These are phyloP conservation scores for Halcyon malimbica DNA, from an alignment of 2,113 vertebrate species.

Conservation along the genomic window DNA sequence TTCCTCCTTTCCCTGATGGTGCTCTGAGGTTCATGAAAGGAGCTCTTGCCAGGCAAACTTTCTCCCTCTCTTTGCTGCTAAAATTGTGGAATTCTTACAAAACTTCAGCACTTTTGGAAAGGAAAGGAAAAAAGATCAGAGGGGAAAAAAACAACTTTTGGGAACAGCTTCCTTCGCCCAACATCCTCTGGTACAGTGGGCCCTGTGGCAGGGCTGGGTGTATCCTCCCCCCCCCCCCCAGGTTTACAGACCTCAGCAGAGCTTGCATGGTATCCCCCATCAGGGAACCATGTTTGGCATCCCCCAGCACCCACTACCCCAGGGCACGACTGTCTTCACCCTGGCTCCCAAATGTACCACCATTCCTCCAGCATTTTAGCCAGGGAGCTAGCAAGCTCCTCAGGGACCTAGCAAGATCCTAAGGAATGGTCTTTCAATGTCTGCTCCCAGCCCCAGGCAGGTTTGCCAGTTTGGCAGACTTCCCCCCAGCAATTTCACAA, in stretches of 20 bases:
- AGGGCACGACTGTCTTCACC: rapidly evolving
- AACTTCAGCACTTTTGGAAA: background rate
- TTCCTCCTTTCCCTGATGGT: background rate
- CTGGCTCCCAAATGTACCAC: background rate
- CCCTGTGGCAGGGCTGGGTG: background rate
- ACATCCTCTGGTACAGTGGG: background rate
- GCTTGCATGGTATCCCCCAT: rapidly evolving
- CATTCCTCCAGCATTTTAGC: background rate
- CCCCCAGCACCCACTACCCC: background rate
- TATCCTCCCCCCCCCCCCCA: background rate
- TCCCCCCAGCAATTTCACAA: background rate
- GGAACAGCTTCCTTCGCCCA: background rate
- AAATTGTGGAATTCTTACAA: background rate
- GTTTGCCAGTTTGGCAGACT: background rate
- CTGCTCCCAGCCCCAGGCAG: background rate
- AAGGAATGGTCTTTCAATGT: background rate
- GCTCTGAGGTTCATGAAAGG: rapidly evolving
- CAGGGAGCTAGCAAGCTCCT: background rate
- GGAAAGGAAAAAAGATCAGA: background rate
- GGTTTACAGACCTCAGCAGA: background rate
- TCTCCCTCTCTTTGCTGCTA: background rate
- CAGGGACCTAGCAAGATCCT: background rate
- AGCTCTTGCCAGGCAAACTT: background rate
- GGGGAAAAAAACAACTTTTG: background rate
- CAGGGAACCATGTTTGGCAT: background rate